phyloP scores from a whole-genome alignment of 2,888 invertebrate genomes.

The Ormyrus thymus region DNA sequence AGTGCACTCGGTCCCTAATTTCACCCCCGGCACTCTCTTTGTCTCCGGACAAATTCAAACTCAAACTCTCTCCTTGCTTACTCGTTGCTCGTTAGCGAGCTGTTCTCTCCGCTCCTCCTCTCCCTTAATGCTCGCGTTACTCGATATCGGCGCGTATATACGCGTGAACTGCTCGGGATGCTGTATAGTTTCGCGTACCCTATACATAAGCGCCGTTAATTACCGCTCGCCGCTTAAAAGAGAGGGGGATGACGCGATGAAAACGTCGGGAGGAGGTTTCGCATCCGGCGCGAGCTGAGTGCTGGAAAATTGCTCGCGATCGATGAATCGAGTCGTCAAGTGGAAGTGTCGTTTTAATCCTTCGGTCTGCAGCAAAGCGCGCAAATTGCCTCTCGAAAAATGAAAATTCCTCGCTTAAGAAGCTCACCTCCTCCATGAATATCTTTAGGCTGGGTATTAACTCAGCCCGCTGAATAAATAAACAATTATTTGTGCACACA shows the following conservation, averaged over 20 bases:
- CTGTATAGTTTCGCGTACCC: not conserved
- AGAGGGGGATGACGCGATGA: conserved; percentile 20
- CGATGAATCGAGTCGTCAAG: conserved; percentile 39
- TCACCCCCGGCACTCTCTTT: conserved; percentile 5
- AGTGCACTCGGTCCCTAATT: conserved; percentile 42
- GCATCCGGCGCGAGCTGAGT: not conserved
- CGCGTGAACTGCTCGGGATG: not conserved
- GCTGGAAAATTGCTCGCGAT: conserved; percentile 37
- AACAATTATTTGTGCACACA: not conserved
- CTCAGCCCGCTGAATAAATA: not conserved
- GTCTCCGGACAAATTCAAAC: conserved; percentile 38
- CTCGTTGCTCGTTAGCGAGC: conserved; percentile 33
- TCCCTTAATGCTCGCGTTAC: conserved; percentile 26
- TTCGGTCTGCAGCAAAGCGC: not conserved
- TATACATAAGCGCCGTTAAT: conserved; percentile 40
- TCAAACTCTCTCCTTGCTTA: conserved; percentile 28
- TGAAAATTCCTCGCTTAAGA: not conserved
- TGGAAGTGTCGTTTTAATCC: conserved; percentile 49
- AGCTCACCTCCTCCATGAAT: not conserved
- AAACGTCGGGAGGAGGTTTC: conserved; percentile 5
- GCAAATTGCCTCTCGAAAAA: conserved; percentile 10
- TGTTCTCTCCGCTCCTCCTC: not conserved
- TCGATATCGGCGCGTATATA: conserved; percentile 35
- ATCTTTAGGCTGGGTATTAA: not conserved
- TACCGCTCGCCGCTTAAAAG: conserved; percentile 43